Percentiles rank a stretch among this genome's conserved stretches.
phyloP scores from a whole-genome alignment of 2,113 vertebrate species.

The Sminthopsis crassicaudata region DNA sequence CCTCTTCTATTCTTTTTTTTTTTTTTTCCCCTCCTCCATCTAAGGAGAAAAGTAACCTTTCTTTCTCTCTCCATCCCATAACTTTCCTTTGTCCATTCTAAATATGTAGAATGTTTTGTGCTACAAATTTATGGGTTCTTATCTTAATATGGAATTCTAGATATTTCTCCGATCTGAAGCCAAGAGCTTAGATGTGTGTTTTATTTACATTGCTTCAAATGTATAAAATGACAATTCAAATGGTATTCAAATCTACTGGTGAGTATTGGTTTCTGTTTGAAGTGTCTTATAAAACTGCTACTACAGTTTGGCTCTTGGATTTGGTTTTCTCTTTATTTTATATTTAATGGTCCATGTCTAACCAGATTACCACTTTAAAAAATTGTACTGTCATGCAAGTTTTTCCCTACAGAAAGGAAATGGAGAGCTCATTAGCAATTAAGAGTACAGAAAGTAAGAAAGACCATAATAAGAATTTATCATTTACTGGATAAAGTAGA shows the following conservation, averaged over 20 bases:
- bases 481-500: neutral
- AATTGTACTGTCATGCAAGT: neutral
- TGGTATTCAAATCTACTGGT: neutral
- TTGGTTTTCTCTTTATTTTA: neutral
- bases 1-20: neutral
- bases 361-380: neutral
- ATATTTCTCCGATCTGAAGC: neutral
- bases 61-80: neutral
- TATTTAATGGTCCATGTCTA: neutral
- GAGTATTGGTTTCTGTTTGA: neutral
- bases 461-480: neutral
- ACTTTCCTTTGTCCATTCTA: neutral
- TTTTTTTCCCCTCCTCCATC: neutral
- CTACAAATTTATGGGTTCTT: neutral
- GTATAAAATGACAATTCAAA: neutral
- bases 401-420: neutral
- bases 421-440: neutral
- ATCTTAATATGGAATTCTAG: neutral
- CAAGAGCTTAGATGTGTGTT: neutral
- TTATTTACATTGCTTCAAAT: neutral
- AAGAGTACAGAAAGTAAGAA: neutral
- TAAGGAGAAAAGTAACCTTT: neutral
- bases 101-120: neutral
- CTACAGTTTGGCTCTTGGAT: neutral
- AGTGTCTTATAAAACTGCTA: neutral